These are phyloP conservation scores for Listronotus bonariensis DNA, from an alignment of 1,140 invertebrate genomes.

Conservation along the genomic window DNA sequence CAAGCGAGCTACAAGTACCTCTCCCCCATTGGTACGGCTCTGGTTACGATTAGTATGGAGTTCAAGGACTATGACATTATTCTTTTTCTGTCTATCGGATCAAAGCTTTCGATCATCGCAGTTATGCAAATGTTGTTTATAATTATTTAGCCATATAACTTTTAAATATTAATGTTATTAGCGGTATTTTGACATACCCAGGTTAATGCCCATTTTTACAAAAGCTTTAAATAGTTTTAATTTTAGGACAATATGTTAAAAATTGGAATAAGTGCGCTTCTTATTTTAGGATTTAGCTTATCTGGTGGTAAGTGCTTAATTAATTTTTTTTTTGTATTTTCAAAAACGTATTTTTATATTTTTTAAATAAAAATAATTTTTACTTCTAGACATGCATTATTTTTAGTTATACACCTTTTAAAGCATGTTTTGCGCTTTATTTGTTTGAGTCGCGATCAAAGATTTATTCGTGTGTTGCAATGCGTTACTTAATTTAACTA, in stretches of 20 bases:
- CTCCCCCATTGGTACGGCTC: too few relatives aligned
- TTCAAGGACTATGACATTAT: constrained; percentile 32
- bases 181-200: constrained; percentile 1
- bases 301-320: constrained; percentile 14
- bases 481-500: constrained; percentile 21
- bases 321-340: too few relatives aligned
- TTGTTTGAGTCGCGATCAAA: constrained; percentile 13
- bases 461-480: constrained; percentile 25
- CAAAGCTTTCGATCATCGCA: constrained; percentile 13
- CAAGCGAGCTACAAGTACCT: too few relatives aligned
- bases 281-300: constrained; percentile 26
- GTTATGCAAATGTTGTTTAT: constrained; percentile 29
- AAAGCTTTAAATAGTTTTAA: neutral
- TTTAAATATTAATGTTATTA: neutral
- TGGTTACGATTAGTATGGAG: too few relatives aligned
- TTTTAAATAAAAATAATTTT: too few relatives aligned
- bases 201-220: neutral
- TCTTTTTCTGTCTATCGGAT: constrained; percentile 21
- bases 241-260: constrained; percentile 16
- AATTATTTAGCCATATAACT: constrained; percentile 6
- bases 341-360: too few relatives aligned
- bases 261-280: constrained; percentile 11
- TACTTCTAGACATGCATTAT: too few relatives aligned
- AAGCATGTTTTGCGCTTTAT: constrained; percentile 6
- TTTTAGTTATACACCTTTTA: too few relatives aligned